phyloP scores from a whole-genome alignment of 2,113 vertebrate genomes.

The Atrichornis clamosus region DNA sequence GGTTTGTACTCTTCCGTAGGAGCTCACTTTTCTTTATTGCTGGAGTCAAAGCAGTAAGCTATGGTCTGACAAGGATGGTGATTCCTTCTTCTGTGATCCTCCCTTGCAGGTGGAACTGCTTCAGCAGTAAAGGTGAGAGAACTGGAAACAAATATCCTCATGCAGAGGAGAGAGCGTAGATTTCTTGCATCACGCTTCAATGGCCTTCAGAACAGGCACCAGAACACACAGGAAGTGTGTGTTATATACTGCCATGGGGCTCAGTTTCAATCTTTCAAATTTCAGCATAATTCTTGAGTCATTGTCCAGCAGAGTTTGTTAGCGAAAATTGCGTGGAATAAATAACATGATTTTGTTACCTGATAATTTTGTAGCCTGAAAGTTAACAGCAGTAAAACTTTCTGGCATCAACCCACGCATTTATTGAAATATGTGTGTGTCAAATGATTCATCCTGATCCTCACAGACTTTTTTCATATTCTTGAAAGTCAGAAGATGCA shows the following conservation, averaged over 20 bases:
- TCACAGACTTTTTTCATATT: neutral
- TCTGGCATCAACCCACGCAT: neutral
- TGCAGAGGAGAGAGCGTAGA: neutral
- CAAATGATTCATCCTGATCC: slow-evolving; percentile 6
- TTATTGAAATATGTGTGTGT: neutral
- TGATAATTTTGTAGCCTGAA: neutral
- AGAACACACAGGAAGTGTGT: neutral
- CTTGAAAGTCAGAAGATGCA: neutral
- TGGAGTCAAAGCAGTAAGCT: neutral
- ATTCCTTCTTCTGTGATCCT: neutral
- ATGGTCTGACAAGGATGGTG: neutral
- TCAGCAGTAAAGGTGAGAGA: neutral
- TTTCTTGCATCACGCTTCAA: neutral
- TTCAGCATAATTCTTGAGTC: neutral
- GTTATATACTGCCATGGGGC: rapidly evolving
- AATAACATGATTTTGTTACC: neutral
- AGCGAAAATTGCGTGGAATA: neutral
- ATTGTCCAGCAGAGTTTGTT: neutral
- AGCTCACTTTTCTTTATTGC: neutral
- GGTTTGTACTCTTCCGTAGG: neutral
- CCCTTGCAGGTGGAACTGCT: neutral
- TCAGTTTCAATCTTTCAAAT: neutral
- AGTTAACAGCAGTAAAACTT: neutral
- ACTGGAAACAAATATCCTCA: neutral
- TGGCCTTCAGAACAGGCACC: neutral